Evolutionary conservation across 1,140 invertebrate species (phyloP), one percentile per base, ranked within the genome.

Genomic region (Tetranychus urticae): DNA sequence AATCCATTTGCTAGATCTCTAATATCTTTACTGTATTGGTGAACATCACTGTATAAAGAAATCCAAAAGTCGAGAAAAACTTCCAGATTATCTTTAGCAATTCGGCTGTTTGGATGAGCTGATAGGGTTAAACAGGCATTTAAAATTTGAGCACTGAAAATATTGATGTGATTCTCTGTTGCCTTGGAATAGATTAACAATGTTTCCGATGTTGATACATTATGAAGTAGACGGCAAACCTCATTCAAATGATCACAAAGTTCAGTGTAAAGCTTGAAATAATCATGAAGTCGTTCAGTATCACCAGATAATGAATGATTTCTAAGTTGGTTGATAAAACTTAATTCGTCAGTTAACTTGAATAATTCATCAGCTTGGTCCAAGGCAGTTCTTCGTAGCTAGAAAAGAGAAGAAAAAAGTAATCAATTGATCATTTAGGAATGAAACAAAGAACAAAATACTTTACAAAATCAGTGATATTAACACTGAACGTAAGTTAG

Each of bases 41-140:
- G 58, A 1, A 90, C 82, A 69, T 96, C 91, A 34, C 82, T 82
- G 65, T 91, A 83, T 50, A 96, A 76, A 75, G 86, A 84, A 66
- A 91, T 86, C 89, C 93, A 97, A 80, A 93, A 91, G 70, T 97
- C 91, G 54, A 88, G 82, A 72, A 97, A 97, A 56, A 96, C 89
- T 77, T 97, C 91, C 14, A 97, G 59, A 58, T 64, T 64, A 39
- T 64, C 63, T 69, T 90, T 83, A 42, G 90, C 89, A 62, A 94
- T 93, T 74, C 93, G 89, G 69, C 89, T 94, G 56, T 80, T 82
- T 0, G 92, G 88, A 77, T 94, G 84, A 69, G 84, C 80, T 60
- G 85, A 87, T 56, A 97, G 74, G 35, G 89, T 92, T 65, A 90
- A 81, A 58, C 90, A 88, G 36, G 94, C 89, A 61, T 87, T 85